Evolutionary conservation across 2,113 vertebrate genomes (phyloP).

Genomic region (Mirounga angustirostris): DNA sequence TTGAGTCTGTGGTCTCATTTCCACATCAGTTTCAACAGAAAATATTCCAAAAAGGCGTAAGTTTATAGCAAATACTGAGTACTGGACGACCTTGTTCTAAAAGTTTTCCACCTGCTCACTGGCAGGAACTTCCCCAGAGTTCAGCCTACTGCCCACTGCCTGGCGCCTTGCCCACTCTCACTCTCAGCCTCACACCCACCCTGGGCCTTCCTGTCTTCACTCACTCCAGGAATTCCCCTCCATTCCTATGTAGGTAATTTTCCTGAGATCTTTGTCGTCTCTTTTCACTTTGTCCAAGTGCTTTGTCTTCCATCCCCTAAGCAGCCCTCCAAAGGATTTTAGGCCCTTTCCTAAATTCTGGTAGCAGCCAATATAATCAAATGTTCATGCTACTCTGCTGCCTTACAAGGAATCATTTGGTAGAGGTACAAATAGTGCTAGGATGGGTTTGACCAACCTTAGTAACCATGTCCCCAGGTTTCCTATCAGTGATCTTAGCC

Average conservation of each 20-base stretch:
- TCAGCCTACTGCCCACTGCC: neutral
- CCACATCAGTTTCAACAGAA: constrained; percentile 8
- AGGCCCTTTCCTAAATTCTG: constrained; percentile 27
- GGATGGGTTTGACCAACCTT: neutral
- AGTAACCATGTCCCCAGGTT: neutral
- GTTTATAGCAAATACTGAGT: neutral
- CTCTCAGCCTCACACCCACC: neutral
- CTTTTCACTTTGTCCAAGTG: constrained; percentile 21
- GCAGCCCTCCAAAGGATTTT: neutral
- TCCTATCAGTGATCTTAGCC: neutral
- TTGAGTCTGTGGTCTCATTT: constrained; percentile 27
- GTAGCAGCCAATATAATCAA: neutral
- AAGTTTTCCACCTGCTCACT: neutral
- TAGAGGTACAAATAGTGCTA: neutral
- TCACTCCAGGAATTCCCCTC: neutral
- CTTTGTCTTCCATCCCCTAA: neutral
- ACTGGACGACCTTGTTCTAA: neutral
- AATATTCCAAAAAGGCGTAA: neutral
- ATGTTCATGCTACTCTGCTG: neutral
- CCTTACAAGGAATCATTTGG: neutral
- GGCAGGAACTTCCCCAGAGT: neutral
- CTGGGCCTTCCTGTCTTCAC: neutral
- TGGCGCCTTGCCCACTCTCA: neutral
- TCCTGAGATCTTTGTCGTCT: neutral
- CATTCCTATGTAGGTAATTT: neutral